Conservation (phyloP, 2,797 vertebrate genomes). For the Mormyrops attenuatus region DNA sequence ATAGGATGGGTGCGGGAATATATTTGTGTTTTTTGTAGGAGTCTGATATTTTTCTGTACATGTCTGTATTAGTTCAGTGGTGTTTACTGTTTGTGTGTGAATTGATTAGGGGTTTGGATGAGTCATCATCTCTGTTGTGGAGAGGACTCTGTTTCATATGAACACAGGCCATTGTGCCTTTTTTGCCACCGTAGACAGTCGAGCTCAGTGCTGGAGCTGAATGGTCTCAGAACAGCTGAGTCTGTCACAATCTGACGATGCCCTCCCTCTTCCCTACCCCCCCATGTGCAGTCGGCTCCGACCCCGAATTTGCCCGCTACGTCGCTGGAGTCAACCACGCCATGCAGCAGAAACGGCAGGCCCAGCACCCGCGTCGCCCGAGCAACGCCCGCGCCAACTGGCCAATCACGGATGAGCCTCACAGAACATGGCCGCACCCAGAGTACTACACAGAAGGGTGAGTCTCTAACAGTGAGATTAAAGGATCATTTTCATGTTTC, state of each 20-base stretch:
- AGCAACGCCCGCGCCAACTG: slow-evolving; percentile 84
- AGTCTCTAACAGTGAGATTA: slow-evolving; percentile 34
- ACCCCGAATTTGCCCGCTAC: slow-evolving; percentile 95
- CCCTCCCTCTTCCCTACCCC: slow-evolving; percentile 37
- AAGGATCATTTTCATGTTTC: neutral
- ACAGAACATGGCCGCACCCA: slow-evolving; percentile 90
- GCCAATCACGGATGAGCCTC: slow-evolving; percentile 85
- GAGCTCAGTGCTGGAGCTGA: slow-evolving; percentile 43
- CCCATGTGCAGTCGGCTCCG: slow-evolving; percentile 80
- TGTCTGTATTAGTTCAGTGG: neutral
- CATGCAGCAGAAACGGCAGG: slow-evolving; percentile 96
- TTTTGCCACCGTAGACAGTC: slow-evolving; percentile 53
- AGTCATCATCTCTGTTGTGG: slow-evolving; percentile 43
- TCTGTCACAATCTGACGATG: slow-evolving; percentile 48
- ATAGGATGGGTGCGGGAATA: neutral
- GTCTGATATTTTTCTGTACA: neutral
- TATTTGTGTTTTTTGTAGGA: neutral
- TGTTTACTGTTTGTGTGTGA: neutral
- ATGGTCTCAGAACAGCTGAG: slow-evolving; percentile 51
- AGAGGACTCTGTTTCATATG: slow-evolving; percentile 40
- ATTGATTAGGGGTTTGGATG: slow-evolving; percentile 24
- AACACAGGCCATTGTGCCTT: slow-evolving; percentile 37
- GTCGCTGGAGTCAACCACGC: slow-evolving; percentile 96
- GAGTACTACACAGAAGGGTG: slow-evolving; percentile 95
- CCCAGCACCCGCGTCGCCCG: slow-evolving; percentile 84